These are phyloP conservation scores for Cephus pygmeus DNA, from an alignment of 2,888 invertebrate species.

Conservation along the genomic window DNA sequence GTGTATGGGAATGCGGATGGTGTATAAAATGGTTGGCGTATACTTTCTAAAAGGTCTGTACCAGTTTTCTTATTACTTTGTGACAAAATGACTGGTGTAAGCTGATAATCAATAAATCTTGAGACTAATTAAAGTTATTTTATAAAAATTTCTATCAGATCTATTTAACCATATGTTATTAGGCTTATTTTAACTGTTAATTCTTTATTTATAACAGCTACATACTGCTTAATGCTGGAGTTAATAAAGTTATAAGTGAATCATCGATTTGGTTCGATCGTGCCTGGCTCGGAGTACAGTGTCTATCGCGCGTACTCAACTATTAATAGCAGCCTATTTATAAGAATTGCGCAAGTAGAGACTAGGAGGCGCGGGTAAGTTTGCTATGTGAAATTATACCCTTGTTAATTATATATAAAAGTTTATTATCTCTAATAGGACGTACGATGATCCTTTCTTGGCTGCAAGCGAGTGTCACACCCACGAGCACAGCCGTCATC, in stretches of 20 bases:
- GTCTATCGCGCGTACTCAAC: conserved; percentile 5
- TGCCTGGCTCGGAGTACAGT: not conserved
- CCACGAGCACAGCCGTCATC: not conserved
- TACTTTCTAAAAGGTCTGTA: conserved; percentile 15
- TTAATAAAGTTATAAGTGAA: not conserved
- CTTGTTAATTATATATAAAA: conserved; percentile 35
- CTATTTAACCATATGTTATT: not conserved
- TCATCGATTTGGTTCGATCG: not conserved
- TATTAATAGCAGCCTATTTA: conserved; percentile 40
- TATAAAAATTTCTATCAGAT: not conserved
- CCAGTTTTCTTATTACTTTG: not conserved
- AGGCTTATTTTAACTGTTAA: not conserved
- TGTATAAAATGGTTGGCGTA: conserved; percentile 32
- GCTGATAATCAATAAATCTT: not conserved
- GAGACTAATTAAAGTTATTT: not conserved
- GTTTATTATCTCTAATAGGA: conserved; percentile 31
- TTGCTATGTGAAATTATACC: not conserved
- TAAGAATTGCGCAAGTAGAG: conserved; percentile 43
- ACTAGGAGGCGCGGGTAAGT: not conserved
- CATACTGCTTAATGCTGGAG: not conserved
- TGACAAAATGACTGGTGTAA: not conserved
- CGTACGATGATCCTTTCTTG: not conserved
- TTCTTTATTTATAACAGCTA: not conserved
- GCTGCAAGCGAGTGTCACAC: not conserved
- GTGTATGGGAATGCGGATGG: conserved; percentile 31